A percentile compares a stretch with the other conserved stretches of the same genome.
Conservation (phyloP, 2,113 vertebrate species). For the Camelus dromedarius region DNA sequence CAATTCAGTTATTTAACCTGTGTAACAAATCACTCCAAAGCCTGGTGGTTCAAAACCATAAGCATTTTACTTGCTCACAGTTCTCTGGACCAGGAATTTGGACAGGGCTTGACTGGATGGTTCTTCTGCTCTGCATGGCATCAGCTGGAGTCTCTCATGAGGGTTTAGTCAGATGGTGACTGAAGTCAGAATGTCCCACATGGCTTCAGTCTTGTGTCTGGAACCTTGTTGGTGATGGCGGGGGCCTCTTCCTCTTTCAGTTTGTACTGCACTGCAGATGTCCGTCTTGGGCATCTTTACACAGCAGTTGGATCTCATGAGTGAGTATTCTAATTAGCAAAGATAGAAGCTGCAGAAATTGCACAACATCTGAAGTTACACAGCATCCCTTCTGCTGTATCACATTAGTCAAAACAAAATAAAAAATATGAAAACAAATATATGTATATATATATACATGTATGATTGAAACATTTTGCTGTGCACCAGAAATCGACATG, state of each 20-base stretch:
- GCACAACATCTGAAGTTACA: neutral
- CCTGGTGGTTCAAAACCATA: neutral
- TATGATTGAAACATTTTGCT: too few relatives aligned
- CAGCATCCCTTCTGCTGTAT: neutral
- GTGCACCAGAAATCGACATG: too few relatives aligned
- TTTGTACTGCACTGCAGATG: neutral
- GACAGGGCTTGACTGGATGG: neutral
- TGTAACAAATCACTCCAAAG: neutral
- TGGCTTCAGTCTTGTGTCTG: neutral
- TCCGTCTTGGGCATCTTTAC: neutral
- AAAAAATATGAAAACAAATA: neutral
- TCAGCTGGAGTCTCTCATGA: neutral
- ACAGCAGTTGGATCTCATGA: neutral
- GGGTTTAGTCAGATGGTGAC: neutral
- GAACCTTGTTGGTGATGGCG: neutral
- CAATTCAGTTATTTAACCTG: neutral
- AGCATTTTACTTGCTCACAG: neutral
- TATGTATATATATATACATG: too few relatives aligned
- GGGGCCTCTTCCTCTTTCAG: neutral
- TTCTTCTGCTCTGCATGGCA: neutral
- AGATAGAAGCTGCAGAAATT: neutral
- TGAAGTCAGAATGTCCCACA: neutral
- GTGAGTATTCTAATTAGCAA: neutral
- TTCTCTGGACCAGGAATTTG: neutral
- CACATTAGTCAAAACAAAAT: neutral